These are phyloP conservation scores for Xiphias gladius DNA, from an alignment of 2,113 vertebrate species.

Conservation along the genomic window DNA sequence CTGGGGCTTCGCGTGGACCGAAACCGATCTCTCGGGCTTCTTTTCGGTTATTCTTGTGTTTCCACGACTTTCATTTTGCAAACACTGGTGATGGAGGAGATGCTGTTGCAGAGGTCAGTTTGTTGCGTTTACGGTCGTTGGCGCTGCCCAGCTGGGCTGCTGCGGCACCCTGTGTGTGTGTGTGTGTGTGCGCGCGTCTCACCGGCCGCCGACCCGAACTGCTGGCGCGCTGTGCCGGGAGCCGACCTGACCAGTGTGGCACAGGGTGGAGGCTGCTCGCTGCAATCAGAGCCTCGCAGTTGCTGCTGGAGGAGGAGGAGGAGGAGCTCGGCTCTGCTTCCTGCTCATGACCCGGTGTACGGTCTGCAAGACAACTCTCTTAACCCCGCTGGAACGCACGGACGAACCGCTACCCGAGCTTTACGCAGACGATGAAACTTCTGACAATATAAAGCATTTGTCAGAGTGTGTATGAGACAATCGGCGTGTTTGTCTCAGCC, in stretches of 20 bases:
- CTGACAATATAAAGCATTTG: neutral
- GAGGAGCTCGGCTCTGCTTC: slow-evolving; percentile 58
- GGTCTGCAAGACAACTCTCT: slow-evolving; percentile 12
- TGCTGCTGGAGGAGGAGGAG: slow-evolving; percentile 31
- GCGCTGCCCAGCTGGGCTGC: neutral
- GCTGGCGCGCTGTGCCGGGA: too few species aligned
- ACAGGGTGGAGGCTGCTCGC: slow-evolving; percentile 22
- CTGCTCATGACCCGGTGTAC: slow-evolving; percentile 50
- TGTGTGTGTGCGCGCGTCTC: too few species aligned
- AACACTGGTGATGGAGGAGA: neutral
- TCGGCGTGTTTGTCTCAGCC: neutral
- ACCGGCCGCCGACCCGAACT: too few species aligned
- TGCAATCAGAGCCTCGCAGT: slow-evolving; percentile 61
- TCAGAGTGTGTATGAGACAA: neutral
- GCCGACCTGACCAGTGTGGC: slow-evolving; percentile 34
- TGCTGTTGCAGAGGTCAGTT: neutral
- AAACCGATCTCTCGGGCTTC: neutral
- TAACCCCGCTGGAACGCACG: neutral
- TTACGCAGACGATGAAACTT: neutral
- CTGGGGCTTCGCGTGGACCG: neutral
- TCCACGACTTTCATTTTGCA: neutral
- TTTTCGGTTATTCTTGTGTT: accelerated
- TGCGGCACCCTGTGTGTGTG: neutral
- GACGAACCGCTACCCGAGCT: neutral
- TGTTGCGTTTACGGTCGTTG: slow-evolving; percentile 13